These are phyloP conservation scores for Pseudopleuronectes americanus DNA, from an alignment of 2,797 vertebrate genomes.

Conservation along the genomic window DNA sequence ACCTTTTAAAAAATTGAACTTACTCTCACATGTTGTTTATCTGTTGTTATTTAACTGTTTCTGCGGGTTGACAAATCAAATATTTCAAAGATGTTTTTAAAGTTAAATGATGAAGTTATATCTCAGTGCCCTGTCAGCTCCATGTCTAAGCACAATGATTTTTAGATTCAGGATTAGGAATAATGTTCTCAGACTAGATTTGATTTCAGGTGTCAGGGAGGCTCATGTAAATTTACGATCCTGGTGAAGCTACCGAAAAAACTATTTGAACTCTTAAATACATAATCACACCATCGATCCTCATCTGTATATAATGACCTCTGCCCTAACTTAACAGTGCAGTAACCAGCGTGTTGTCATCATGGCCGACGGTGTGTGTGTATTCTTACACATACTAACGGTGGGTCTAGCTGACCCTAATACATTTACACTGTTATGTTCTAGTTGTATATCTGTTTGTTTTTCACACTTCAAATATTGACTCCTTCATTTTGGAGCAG, in stretches of 20 bases:
- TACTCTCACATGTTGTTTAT: background rate
- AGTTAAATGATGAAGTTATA: slow-evolving; percentile 13
- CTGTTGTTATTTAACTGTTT: slow-evolving; percentile 27
- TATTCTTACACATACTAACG: too few species aligned
- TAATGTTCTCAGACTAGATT: background rate
- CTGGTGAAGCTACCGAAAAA: background rate
- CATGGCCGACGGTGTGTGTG: too few species aligned
- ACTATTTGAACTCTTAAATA: too few species aligned
- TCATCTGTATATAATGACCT: background rate
- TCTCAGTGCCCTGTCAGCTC: slow-evolving; percentile 7
- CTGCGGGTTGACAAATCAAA: background rate
- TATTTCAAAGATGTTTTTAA: slow-evolving; percentile 8
- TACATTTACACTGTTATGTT: background rate
- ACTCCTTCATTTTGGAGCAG: too few species aligned
- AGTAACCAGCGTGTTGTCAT: background rate
- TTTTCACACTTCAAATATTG: too few species aligned
- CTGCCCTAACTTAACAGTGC: background rate
- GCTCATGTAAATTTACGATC: background rate
- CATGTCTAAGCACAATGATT: slow-evolving; percentile 11
- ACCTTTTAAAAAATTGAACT: background rate
- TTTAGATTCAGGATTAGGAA: slow-evolving; percentile 4
- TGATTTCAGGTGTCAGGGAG: background rate
- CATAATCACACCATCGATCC: background rate
- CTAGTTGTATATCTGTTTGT: too few species aligned
- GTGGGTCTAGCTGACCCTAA: too few species aligned